A percentile compares a stretch with the other conserved stretches of the same genome.
Conservation (phyloP, 2,888 invertebrate genomes). For the Brachypterus glaber region DNA sequence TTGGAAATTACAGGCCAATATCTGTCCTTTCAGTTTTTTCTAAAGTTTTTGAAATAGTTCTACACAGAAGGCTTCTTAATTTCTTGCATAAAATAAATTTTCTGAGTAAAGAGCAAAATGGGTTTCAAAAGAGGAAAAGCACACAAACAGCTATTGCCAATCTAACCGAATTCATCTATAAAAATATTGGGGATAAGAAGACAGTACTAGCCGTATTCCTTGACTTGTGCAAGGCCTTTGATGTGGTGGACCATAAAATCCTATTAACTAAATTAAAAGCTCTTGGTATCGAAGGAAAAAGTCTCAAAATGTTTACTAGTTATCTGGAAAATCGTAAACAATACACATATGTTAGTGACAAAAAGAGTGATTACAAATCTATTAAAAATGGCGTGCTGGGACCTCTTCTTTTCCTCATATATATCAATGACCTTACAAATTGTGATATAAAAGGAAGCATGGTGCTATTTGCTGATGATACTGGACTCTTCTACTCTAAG, state of each 20-base stretch:
- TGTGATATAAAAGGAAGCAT: background rate
- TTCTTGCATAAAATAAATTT: too few relatives aligned
- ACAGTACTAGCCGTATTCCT: constrained; percentile 4
- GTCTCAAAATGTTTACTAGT: background rate
- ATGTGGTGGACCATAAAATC: constrained; percentile 6
- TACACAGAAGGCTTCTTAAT: too few relatives aligned
- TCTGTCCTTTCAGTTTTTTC: background rate
- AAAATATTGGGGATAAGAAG: constrained; percentile 7
- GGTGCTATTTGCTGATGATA: too few relatives aligned
- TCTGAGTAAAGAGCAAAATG: background rate
- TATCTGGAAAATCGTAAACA: background rate
- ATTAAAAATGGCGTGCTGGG: background rate
- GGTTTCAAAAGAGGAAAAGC: background rate
- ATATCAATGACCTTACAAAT: background rate
- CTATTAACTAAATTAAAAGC: too few relatives aligned
- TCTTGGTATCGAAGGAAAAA: too few relatives aligned
- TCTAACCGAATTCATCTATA: background rate
- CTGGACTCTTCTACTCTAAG: too few relatives aligned
- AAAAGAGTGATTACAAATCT: background rate
- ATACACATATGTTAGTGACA: background rate
- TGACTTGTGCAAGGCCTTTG: constrained; percentile 7
- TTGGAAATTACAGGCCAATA: background rate
- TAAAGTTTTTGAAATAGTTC: background rate
- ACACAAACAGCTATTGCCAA: background rate
- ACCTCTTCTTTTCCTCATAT: background rate